Evolutionary conservation across 2,888 invertebrate species (phyloP).

Genomic region (Himalopsyche tibetana): DNA sequence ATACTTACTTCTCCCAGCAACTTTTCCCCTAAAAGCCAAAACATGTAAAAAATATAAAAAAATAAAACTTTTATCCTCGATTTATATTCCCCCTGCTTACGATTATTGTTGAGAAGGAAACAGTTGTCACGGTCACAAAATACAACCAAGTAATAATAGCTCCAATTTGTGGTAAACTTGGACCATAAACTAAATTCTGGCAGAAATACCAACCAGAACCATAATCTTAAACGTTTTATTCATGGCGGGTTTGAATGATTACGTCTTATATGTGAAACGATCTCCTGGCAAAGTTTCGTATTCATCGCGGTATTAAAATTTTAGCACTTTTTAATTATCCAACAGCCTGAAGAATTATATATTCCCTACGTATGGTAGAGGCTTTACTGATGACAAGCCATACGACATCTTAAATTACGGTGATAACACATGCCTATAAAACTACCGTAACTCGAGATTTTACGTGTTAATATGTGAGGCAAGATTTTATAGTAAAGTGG

Average conservation of each 20-base stretch:
- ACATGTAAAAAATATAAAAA: slow-evolving; percentile 2
- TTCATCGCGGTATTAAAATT: not conserved
- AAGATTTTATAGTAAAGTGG: too few species aligned
- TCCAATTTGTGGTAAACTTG: slow-evolving; percentile 61
- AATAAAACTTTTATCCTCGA: slow-evolving; percentile 4
- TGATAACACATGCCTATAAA: too few species aligned
- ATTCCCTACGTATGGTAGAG: too few species aligned
- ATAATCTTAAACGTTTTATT: slow-evolving; percentile 51
- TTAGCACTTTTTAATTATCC: not conserved
- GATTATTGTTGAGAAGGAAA: slow-evolving; percentile 45
- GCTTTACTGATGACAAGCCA: too few species aligned
- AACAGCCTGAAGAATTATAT: too few species aligned
- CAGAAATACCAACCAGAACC: slow-evolving; percentile 46
- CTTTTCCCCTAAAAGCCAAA: slow-evolving; percentile 20
- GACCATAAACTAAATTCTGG: slow-evolving; percentile 57
- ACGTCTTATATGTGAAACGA: not conserved
- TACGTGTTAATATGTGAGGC: too few species aligned
- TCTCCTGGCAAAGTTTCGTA: not conserved
- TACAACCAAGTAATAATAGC: slow-evolving; percentile 50
- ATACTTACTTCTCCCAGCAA: not conserved
- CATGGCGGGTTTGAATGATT: slow-evolving; percentile 37
- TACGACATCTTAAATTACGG: too few species aligned
- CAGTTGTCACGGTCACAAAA: slow-evolving; percentile 51
- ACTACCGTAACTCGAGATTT: too few species aligned
- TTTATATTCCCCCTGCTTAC: slow-evolving; percentile 1